A percentile compares a stretch with the other conserved stretches of the same genome.
Conservation (phyloP, 2,797 vertebrate species). For the Fundulus diaphanus region DNA sequence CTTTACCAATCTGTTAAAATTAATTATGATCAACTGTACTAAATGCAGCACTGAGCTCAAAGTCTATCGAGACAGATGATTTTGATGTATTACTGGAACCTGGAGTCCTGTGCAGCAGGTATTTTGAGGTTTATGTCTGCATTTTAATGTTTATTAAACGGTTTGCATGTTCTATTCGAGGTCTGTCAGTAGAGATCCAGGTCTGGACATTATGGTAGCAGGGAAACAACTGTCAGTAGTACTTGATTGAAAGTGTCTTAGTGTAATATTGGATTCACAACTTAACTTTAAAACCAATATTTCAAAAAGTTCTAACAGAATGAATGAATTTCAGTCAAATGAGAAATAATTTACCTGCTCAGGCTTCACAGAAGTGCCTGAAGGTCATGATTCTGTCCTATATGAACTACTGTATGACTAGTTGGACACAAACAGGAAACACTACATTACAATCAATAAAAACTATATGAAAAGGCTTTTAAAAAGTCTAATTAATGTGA, state of each 20-base stretch:
- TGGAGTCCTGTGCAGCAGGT: no score
- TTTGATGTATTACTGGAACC: no score
- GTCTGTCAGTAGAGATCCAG: not conserved
- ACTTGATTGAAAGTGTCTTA: not conserved
- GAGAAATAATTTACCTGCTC: not conserved
- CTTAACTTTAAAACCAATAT: not conserved
- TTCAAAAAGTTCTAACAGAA: not conserved
- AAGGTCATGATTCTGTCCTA: not conserved
- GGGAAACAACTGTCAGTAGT: not conserved
- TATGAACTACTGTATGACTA: not conserved
- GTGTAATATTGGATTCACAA: not conserved
- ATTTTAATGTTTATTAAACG: not conserved
- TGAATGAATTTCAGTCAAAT: not conserved
- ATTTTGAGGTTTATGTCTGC: no score
- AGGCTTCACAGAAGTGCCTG: not conserved
- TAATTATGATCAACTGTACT: no score
- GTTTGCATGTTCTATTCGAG: not conserved
- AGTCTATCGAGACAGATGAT: no score
- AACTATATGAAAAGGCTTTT: no score
- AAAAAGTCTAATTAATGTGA: no score
- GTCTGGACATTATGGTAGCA: not conserved
- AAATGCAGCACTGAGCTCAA: no score
- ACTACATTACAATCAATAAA: not conserved
- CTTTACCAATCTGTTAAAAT: no score
- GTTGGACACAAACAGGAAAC: not conserved